Evolutionary conservation across 2,113 vertebrate genomes (phyloP).

Genomic region (Malurus melanocephalus): DNA sequence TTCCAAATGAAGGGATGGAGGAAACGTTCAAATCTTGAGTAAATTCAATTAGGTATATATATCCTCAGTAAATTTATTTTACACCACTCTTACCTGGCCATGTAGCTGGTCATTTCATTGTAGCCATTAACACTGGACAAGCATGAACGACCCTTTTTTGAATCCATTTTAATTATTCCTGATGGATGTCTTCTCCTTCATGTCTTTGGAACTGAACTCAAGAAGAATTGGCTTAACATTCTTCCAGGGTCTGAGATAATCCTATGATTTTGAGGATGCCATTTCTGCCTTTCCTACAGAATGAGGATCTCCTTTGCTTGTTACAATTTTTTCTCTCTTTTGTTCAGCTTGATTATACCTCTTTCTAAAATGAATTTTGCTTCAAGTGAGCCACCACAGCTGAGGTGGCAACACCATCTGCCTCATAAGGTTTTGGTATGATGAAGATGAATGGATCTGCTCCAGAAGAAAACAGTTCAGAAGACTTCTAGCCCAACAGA

Average conservation of each 20-base stretch:
- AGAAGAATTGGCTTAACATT: background rate
- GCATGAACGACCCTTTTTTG: background rate
- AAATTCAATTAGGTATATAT: background rate
- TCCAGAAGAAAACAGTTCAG: background rate
- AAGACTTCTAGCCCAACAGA: background rate
- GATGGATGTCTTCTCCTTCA: background rate
- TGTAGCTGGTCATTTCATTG: background rate
- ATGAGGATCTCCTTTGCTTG: fast-evolving
- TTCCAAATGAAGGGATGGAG: background rate
- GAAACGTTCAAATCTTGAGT: background rate
- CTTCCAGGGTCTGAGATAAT: background rate
- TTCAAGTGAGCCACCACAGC: background rate
- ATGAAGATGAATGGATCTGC: background rate
- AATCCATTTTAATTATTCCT: background rate
- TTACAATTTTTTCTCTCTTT: background rate
- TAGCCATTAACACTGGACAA: background rate
- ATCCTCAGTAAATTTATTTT: background rate
- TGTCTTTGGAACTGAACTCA: background rate
- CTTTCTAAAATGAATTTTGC: background rate
- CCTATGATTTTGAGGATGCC: background rate
- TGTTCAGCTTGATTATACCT: background rate
- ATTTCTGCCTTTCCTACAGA: background rate
- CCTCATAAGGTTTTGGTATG: background rate
- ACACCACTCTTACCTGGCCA: background rate
- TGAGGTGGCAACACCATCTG: background rate